Percentiles rank a stretch among this genome's conserved stretches.
Conservation (phyloP, 2,113 vertebrate genomes). For the Pseudonaja textilis region DNA sequence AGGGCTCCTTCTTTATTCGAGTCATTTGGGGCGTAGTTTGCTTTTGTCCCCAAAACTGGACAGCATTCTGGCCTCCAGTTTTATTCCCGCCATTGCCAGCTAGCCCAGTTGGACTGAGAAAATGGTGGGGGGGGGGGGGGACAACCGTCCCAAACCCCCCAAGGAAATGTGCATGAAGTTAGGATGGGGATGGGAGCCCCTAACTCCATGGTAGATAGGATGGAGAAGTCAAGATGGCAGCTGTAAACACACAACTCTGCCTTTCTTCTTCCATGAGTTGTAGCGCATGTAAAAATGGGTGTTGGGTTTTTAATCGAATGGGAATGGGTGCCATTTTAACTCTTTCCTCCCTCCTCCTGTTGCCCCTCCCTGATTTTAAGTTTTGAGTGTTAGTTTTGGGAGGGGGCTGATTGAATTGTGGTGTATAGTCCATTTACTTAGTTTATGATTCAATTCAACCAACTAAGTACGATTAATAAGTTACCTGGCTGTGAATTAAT, state of each 20-base stretch:
- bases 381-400: neutral
- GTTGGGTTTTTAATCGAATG: neutral
- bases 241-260: no score
- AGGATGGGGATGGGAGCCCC: neutral
- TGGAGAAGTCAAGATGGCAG: neutral
- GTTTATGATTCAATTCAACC: neutral
- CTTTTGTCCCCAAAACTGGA: neutral
- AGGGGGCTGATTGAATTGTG: neutral
- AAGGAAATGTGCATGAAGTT: neutral
- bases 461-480: neutral
- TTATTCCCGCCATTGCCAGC: neutral
- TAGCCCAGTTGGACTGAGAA: neutral
- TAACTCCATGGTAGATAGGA: neutral
- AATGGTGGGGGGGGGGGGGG: neutral
- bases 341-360: neutral
- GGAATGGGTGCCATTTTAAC: neutral
- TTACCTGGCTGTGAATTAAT: neutral
- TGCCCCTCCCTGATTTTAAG: neutral
- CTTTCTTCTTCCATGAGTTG: no score
- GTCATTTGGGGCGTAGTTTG: neutral
- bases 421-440: neutral
- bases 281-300: neutral
- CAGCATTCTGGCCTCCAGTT: neutral
- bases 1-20: neutral
- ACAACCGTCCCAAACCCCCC: neutral